Conservation (phyloP, 1,140 invertebrate genomes). For the Melitaea cinxia region DNA sequence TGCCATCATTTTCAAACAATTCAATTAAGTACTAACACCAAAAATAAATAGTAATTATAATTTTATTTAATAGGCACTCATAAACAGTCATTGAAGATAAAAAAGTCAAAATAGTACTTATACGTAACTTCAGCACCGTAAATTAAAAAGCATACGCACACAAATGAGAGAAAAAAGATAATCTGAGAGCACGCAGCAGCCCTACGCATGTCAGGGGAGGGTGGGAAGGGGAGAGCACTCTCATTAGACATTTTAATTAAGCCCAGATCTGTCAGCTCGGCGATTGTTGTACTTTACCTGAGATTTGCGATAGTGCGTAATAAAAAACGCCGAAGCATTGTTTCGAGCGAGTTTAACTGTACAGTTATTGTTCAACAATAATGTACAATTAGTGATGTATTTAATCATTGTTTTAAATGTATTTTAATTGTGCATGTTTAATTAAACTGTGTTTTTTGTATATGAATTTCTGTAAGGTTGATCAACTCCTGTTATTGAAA, state of each 20-base stretch:
- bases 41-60: no score
- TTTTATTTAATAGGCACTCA: no score
- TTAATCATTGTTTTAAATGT: background rate
- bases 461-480: no score
- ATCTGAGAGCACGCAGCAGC: background rate
- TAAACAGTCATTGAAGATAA: no score
- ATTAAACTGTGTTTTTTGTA: no score
- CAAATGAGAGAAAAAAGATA: background rate
- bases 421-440: no score
- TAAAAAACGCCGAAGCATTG: background rate
- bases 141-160: no score
- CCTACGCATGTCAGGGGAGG: background rate
- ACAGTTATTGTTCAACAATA: background rate
- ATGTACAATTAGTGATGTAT: background rate
- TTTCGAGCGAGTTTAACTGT: background rate
- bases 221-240: background rate
- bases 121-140: no score
- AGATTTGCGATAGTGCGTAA: background rate
- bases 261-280: slow-evolving; percentile 28
- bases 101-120: no score
- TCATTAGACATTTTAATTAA: slow-evolving; percentile 37
- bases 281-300: slow-evolving; percentile 21
- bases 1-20: no score
- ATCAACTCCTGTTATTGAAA: no score
- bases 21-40: no score